Evolutionary conservation across 2,113 vertebrate genomes (phyloP), one percentile per base, ranked within the genome.

Genomic region (Thamnophis sirtalis): DNA sequence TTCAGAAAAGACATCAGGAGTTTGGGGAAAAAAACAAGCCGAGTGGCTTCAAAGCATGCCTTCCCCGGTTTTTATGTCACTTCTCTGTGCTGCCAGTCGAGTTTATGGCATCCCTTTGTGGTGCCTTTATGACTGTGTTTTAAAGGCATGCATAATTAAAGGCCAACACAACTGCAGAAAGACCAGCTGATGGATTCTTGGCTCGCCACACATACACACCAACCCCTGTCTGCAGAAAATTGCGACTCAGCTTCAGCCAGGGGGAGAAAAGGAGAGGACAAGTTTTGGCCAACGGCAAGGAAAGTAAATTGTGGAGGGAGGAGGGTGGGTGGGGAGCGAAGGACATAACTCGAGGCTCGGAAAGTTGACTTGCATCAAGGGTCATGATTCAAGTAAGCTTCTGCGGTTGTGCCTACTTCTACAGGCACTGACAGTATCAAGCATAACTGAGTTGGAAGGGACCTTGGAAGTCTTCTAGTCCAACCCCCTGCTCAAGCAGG

Each of bases 121-220:
- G 26, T 87, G 28, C 54, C 51, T 84, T 93, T 84, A 93, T 28
- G 51, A 80, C 90, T 84, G 84, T 49, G 58, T 33, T 88, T 90
- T 43, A 80, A 84, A 91, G 48, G 33, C 60, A 51, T 91, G 86
- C 53, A 91, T 88, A 93, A 91, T 90, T 91, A 93, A 91, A 90
- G 38, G 26, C 89, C 17, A 43, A 50, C 84, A 91, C n/a, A 89
- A 26, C 38, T 48, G 88, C 58, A 43, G 84, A 48, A 92, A 49
- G 84, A 17, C 50, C 84, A 92, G 49, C 88, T 49, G 84, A 86
- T 68, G 86, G 26, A 87, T 53, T 54, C 58, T n/a, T 9, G 58
- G 92, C 49, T 87, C 43, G 24, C 33, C 49, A 48, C 56, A 38
- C 17, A 9, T 5, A 60, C 13, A 19, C 43, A 85, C 33, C 73